Conservation (phyloP, 2,113 vertebrate species). For the Eptesicus fuscus region DNA sequence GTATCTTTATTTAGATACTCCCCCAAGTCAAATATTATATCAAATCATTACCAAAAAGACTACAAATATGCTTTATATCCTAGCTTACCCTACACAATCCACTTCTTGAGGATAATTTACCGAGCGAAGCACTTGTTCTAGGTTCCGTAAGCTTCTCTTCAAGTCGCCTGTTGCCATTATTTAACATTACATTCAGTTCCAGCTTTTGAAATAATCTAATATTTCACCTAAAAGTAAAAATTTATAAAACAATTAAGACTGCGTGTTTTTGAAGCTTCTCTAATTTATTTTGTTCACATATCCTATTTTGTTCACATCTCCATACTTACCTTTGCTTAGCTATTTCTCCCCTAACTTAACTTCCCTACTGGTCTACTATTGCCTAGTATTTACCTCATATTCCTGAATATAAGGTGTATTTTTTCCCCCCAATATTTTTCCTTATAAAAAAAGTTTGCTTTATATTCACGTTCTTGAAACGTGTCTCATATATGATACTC, state of each 20-base stretch:
- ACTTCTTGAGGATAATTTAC: slow-evolving; percentile 90
- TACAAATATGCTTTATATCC: not conserved
- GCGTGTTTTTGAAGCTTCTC: not conserved
- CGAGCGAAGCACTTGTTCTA: slow-evolving; percentile 89
- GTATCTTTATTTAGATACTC: not conserved
- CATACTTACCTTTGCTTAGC: not conserved
- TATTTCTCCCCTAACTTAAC: not conserved
- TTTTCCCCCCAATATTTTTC: not conserved
- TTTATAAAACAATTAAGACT: slow-evolving; percentile 18
- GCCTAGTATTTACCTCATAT: not conserved
- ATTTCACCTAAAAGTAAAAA: slow-evolving; percentile 59
- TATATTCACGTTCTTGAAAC: not conserved
- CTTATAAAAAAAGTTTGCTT: not conserved
- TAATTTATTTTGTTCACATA: not conserved
- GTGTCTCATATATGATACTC: not conserved
- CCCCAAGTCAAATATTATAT: not conserved
- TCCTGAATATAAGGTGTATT: not conserved
- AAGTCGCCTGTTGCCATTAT: slow-evolving; percentile 92
- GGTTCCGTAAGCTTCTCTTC: slow-evolving; percentile 89
- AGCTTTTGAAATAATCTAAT: slow-evolving; percentile 30
- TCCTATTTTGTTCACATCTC: not conserved
- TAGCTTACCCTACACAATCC: slow-evolving; percentile 89
- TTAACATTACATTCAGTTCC: slow-evolving; percentile 50
- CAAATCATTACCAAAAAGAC: slow-evolving; percentile 1
- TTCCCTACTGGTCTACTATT: not conserved